These are phyloP conservation scores for Leptinotarsa defecta DNA, from an alignment of 1,140 invertebrate genomes.

Conservation along the genomic window DNA sequence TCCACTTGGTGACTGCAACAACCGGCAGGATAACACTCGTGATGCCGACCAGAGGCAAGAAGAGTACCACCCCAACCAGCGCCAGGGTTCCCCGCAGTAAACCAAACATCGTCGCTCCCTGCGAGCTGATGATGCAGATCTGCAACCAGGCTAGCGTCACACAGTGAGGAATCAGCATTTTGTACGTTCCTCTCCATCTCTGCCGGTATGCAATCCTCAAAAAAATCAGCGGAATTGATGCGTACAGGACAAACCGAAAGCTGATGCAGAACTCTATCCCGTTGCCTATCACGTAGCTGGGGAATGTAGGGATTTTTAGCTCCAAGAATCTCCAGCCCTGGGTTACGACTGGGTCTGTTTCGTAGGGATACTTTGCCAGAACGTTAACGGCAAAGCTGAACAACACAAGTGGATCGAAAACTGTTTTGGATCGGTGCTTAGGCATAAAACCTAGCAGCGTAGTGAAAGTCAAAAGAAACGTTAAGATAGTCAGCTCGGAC, in stretches of 20 bases:
- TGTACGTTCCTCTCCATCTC: constrained; percentile 78
- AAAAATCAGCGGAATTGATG: constrained; percentile 75
- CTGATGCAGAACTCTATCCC: constrained; percentile 85
- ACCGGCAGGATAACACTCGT: constrained; percentile 74
- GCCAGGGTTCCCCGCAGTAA: constrained; percentile 76
- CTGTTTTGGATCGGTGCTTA: constrained; percentile 57
- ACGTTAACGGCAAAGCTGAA: constrained; percentile 81
- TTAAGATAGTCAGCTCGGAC: constrained; percentile 79
- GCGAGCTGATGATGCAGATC: constrained; percentile 77
- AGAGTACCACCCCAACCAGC: constrained; percentile 75
- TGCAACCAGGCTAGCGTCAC: constrained; percentile 87
- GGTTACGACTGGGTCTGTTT: constrained; percentile 77
- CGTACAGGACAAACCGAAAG: constrained; percentile 73
- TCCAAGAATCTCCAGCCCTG: constrained; percentile 80
- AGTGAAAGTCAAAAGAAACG: constrained; percentile 72
- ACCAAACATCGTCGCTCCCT: constrained; percentile 80
- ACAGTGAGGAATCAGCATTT: constrained; percentile 79
- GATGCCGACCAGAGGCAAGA: constrained; percentile 76
- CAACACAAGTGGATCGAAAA: constrained; percentile 72
- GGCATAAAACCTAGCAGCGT: constrained; percentile 75
- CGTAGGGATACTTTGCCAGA: constrained; percentile 82
- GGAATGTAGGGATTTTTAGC: constrained; percentile 77
- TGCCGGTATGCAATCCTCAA: constrained; percentile 72
- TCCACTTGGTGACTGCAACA: constrained; percentile 71
- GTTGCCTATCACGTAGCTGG: constrained; percentile 77